phyloP scores from a whole-genome alignment of 2,113 vertebrate species.

The Lethenteron camtschaticum region DNA sequence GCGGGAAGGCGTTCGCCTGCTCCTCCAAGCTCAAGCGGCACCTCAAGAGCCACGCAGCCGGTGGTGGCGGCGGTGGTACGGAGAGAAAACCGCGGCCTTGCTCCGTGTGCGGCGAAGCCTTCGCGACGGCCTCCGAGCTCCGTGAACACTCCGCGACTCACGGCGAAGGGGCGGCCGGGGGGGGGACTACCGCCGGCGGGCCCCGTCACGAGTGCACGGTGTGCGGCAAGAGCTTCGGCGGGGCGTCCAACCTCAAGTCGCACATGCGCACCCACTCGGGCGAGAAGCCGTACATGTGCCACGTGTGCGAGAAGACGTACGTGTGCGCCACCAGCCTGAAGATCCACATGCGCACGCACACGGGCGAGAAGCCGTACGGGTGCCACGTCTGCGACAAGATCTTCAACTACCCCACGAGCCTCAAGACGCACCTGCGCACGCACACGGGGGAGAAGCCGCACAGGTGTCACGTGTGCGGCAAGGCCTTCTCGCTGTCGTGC shows the following conservation, averaged over 20 bases:
- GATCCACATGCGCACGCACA: background rate
- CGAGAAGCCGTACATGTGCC: background rate
- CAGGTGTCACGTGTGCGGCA: slow-evolving; percentile 9
- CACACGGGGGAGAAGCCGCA: background rate
- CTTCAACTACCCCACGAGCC: background rate
- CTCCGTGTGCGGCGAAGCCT: too few relatives aligned
- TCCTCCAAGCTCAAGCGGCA: background rate
- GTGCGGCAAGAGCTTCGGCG: background rate
- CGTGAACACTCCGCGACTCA: too few relatives aligned
- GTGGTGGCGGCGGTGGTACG: too few relatives aligned
- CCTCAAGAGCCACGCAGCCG: background rate
- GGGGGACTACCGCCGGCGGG: background rate
- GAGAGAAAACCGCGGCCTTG: too few relatives aligned
- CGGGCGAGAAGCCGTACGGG: background rate
- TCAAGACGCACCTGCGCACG: background rate
- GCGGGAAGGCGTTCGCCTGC: background rate
- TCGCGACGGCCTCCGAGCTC: too few relatives aligned
- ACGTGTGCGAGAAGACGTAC: background rate
- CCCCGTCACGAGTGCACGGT: background rate
- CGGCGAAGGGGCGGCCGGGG: too few relatives aligned
- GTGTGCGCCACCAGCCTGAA: background rate
- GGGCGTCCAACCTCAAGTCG: background rate
- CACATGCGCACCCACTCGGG: background rate
- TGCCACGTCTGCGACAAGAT: background rate
- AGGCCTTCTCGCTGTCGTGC: background rate